Conservation (phyloP, 2,888 invertebrate species). For the Archips xylosteana region DNA sequence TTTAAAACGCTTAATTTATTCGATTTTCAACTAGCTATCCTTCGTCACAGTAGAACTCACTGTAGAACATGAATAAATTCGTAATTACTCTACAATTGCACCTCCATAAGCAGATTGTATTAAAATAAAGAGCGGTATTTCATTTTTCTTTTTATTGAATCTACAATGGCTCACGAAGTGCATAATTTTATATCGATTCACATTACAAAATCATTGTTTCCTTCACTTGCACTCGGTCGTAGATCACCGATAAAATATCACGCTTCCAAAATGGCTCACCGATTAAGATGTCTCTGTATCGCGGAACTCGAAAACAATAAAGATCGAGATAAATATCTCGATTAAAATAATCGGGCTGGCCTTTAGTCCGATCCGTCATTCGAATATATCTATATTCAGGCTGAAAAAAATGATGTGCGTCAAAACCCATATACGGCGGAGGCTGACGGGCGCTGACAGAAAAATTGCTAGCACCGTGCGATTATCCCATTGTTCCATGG, state of each 20-base stretch:
- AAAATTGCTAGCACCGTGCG: slow-evolving; percentile 62
- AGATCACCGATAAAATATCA: slow-evolving; percentile 59
- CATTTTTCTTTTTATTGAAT: slow-evolving; percentile 48
- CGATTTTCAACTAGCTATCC: not conserved
- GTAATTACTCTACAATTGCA: slow-evolving; percentile 16
- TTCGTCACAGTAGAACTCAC: slow-evolving; percentile 6
- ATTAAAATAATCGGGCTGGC: slow-evolving; percentile 78
- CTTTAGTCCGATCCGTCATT: slow-evolving; percentile 72
- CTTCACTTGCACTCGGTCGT: slow-evolving; percentile 55
- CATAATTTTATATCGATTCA: slow-evolving; percentile 58
- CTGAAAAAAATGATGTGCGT: slow-evolving; percentile 68
- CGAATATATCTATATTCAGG: slow-evolving; percentile 70
- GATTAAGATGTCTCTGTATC: slow-evolving; percentile 72
- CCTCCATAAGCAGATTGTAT: not conserved
- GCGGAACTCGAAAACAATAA: slow-evolving; percentile 75
- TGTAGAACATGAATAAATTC: not conserved
- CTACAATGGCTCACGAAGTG: slow-evolving; percentile 53
- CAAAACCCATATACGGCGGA: slow-evolving; percentile 66
- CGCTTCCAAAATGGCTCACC: slow-evolving; percentile 63
- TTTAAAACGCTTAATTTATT: slow-evolving; percentile 19
- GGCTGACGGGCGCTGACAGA: slow-evolving; percentile 64
- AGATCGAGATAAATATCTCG: slow-evolving; percentile 76
- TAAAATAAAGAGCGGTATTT: slow-evolving; percentile 30
- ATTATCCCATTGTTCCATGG: slow-evolving; percentile 64
- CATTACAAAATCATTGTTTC: slow-evolving; percentile 67